These are phyloP conservation scores for Campylomormyrus tamandua DNA, from an alignment of 2,113 vertebrate genomes.

Conservation along the genomic window DNA sequence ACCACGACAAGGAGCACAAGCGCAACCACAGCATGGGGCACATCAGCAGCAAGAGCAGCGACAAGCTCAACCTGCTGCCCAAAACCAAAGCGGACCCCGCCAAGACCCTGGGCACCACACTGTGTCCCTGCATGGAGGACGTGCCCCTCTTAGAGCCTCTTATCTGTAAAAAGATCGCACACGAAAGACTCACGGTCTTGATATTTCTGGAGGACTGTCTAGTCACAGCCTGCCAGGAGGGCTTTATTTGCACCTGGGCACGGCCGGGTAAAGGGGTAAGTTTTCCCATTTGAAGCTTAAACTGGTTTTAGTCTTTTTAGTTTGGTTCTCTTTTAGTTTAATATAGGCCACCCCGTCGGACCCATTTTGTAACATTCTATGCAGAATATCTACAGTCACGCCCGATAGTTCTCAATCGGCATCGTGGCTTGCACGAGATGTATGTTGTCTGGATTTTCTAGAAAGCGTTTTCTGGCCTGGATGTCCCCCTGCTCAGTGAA, in stretches of 20 bases:
- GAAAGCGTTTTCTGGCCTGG: not conserved
- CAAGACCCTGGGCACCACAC: constrained; percentile 87
- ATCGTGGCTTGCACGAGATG: not conserved
- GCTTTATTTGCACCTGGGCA: constrained; percentile 99
- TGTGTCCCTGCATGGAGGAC: constrained; percentile 96
- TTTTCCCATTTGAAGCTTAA: constrained; percentile 30
- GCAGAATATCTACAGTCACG: not conserved
- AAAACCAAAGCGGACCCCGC: constrained; percentile 82
- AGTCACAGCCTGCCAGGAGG: constrained; percentile 99
- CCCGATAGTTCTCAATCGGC: not conserved
- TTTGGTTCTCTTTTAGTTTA: not conserved
- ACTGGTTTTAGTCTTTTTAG: not conserved
- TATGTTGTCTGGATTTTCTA: not conserved
- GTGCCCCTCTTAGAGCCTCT: constrained; percentile 95
- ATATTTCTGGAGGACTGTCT: constrained; percentile 99
- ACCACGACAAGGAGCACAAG: constrained; percentile 95
- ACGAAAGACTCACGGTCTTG: constrained; percentile 95
- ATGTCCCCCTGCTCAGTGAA: not conserved
- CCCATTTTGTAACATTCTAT: not conserved
- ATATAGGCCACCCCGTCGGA: not conserved
- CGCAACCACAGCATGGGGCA: constrained; percentile 99
- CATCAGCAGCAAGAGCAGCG: constrained; percentile 99
- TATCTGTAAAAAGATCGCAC: constrained; percentile 98
- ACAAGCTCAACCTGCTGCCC: constrained; percentile 86
- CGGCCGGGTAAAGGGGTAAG: constrained; percentile 99